Base-by-base conservation (phyloP, 2,888 invertebrate genomes). In the Pachycephus smyrnensis region DNA sequence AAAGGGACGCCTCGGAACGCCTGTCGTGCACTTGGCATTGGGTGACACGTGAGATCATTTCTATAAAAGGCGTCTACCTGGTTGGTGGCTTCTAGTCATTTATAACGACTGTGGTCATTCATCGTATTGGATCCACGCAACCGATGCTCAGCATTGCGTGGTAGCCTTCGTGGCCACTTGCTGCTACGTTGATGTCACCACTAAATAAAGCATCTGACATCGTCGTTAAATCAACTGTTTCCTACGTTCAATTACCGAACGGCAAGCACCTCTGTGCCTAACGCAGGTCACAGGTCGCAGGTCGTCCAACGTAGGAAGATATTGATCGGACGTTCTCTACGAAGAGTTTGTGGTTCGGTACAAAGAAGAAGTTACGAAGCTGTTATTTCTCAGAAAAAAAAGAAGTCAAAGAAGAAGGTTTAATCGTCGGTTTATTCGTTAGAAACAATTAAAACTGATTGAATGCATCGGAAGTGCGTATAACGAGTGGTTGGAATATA, bases 121-220 rank as follows among this genome's bases (percentile, higher is more conserved):
- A 55, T 55, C 55, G 55, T 23, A 55, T 55, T 23, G 55, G 15
- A 55, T 23, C 55, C 55, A 55, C 23, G 55, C 23, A 55, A 55
- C 23, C 55, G 55, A 55, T 55, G 55, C 55, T 23, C 23, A 23
- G 55, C 55, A 55, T 55, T 80, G 79, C 78, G 76, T 78, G 78
- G 79, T 82, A 87, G 82, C 84, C 89, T 88, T 87, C 85, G 79
- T 73, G 78, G 79, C 82, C 86, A 87, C 86, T 88, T 88, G 85
- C 77, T 76, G 79, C 79, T 73, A 36, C 74, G 86, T 88, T 89
- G 89, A 89, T 88, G 89, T 89, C 89, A 89, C 83, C 83, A 84
- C 86, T 87, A 85, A 86, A 89, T 87, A 85, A 89, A 86, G 82
- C 83, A 83, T 82, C 83, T 88, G 88, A 89, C 85, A 84, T 37